A percentile compares a stretch with the other conserved stretches of the same genome.
Evolutionary conservation across 2,888 invertebrate genomes (phyloP).

Genomic region (Caenorhabditis drosophilae): DNA sequence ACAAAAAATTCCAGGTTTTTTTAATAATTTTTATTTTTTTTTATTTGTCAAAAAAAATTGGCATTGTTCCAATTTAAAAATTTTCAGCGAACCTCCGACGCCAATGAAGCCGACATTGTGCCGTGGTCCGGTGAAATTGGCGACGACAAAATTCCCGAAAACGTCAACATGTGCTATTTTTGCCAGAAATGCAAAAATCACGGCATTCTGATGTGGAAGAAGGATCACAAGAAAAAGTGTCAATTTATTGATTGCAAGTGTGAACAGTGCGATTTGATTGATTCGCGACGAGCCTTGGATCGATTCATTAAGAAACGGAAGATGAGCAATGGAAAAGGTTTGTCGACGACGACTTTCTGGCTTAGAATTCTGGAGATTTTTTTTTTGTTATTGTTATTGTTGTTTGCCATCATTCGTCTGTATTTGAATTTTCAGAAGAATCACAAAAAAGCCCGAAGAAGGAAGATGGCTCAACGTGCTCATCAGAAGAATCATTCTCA

Average conservation of each 20-base stretch:
- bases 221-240: conserved; percentile 65
- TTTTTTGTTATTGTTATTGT: no score
- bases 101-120: conserved; percentile 57
- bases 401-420: no score
- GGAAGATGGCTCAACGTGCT: conserved; percentile 9
- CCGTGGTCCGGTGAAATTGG: conserved; percentile 37
- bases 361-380: no score
- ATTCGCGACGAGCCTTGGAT: conserved; percentile 62
- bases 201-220: conserved; percentile 64
- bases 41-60: no score
- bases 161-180: conserved; percentile 59
- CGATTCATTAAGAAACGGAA: conserved; percentile 58
- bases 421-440: no score
- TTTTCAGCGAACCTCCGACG: conserved; percentile 58
- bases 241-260: conserved; percentile 58
- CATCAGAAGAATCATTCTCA: conserved; percentile 23
- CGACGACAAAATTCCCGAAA: conserved; percentile 17
- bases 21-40: not conserved
- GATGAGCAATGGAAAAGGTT: conserved; percentile 14
- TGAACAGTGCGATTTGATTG: conserved; percentile 62
- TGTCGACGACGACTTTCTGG: not conserved
- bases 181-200: conserved; percentile 68
- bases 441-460: conserved; percentile 33
- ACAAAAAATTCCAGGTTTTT: conserved; percentile 62
- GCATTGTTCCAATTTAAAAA: conserved; percentile 7